Evolutionary conservation across 2,888 invertebrate species (phyloP), one percentile per base, ranked within the genome.

Genomic region (Euclidia mi): DNA sequence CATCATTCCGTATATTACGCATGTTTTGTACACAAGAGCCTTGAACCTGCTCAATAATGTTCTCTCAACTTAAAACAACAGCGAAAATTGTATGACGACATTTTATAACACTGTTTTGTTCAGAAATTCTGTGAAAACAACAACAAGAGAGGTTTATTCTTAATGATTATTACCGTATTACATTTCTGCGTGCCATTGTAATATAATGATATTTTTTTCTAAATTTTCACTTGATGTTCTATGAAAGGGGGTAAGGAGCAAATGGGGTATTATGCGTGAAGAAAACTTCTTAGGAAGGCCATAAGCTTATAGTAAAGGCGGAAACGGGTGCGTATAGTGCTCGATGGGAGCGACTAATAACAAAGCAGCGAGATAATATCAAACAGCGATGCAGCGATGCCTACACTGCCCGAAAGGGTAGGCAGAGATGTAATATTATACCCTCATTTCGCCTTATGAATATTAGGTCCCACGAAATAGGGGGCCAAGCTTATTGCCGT

Each of bases 151-250:
- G 35, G 34, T 43, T 17, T 28, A 49, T 34, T 31, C 25, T 52
- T 71, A 66, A 68, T 61, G 58, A 43, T 63, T 58, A 71, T 66
- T 43, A 31, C 48, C 28, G 31, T 53, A 59, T 69, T 58, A 63
- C 48, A 42, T 55, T 56, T n/a, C 3, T 25, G 6, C 25, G 3
- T 25, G 6, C 25, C 25, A 25, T 31, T 25, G n/a, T 32, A 25
- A 46, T 20, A 29, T 61, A 46, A 66, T 58, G 62, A 34, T 40
- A n/a, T 42, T n/a, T n/a, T n/a, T n/a, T n/a, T n/a, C n/a, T n/a
- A n/a, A n/a, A 61, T 65, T 52, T 42, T 25, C 38, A 37, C 47
- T 34, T 40, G 35, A 56, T 60, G 38, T 35, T 10, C 44, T 31
- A 32, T 46, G 14, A 17, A 32, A 34, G n/a, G 31, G 37, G 15